phyloP scores from a whole-genome alignment of 2,113 vertebrate species.

The Eclectus roratus region DNA sequence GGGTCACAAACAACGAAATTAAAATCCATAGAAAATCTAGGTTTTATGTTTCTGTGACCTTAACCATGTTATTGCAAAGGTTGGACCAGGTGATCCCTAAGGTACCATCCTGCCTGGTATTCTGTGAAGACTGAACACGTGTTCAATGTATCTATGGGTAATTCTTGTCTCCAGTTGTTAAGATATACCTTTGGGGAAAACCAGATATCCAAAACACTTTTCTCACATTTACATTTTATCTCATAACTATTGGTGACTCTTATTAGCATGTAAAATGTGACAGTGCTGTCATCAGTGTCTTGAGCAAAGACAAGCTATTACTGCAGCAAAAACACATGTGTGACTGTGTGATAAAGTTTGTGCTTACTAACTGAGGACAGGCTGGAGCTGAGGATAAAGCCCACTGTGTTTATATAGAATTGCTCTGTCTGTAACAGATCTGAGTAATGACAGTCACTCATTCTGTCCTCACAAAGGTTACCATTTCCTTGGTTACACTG shows the following conservation, averaged over 20 bases:
- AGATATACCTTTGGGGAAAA: neutral
- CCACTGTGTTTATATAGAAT: neutral
- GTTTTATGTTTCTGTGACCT: neutral
- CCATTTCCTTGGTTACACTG: neutral
- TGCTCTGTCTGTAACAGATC: neutral
- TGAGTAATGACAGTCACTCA: neutral
- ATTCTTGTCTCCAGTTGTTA: neutral
- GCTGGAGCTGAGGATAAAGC: neutral
- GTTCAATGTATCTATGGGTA: neutral
- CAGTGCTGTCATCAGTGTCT: neutral
- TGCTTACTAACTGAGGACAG: neutral
- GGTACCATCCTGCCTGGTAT: neutral
- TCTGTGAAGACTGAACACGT: accelerated
- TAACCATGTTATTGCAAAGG: neutral
- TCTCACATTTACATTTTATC: neutral
- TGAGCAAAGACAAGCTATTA: neutral
- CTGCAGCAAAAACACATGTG: neutral
- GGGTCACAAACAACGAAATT: neutral
- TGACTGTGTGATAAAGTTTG: neutral
- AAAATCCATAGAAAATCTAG: neutral
- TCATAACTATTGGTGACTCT: neutral
- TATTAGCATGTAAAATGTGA: neutral
- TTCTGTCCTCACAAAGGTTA: neutral
- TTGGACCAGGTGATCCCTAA: neutral
- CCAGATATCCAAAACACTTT: neutral